phyloP scores from a whole-genome alignment of 1,140 invertebrate genomes.

The Penaeus japonicus region DNA sequence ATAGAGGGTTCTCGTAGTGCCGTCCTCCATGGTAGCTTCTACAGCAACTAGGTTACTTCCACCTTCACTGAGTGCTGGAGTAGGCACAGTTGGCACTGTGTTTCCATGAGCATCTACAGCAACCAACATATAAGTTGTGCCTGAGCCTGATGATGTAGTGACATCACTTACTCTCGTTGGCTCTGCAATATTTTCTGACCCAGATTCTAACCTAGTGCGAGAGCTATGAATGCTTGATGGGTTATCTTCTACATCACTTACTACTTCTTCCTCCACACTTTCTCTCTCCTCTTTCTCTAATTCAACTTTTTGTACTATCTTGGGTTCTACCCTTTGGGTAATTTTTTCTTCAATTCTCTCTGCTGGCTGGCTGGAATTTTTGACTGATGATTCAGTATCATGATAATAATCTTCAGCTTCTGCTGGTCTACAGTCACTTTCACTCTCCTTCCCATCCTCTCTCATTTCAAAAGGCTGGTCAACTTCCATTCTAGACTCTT shows the following conservation, averaged over 20 bases:
- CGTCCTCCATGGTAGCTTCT: conserved; percentile 59
- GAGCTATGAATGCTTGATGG: neutral
- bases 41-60: conserved; percentile 53
- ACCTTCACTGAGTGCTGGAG: conserved; percentile 45
- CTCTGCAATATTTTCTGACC: neutral
- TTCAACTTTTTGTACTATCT: neutral
- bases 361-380: neutral
- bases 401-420: neutral
- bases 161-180: conserved; percentile 16
- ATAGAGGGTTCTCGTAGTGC: conserved; percentile 57
- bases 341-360: neutral
- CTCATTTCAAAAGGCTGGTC: no score
- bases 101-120: conserved; percentile 58
- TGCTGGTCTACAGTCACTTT: no score
- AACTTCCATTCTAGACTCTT: neutral
- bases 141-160: conserved; percentile 35
- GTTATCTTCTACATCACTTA: neutral
- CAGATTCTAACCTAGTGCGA: neutral
- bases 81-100: conserved; percentile 57
- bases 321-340: neutral
- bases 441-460: no score
- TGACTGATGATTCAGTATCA: neutral
- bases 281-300: neutral
- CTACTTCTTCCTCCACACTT: neutral
- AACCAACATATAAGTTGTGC: conserved; percentile 57